Conservation (phyloP, 2,888 invertebrate genomes). For the Listrodromus nycthemerus region DNA sequence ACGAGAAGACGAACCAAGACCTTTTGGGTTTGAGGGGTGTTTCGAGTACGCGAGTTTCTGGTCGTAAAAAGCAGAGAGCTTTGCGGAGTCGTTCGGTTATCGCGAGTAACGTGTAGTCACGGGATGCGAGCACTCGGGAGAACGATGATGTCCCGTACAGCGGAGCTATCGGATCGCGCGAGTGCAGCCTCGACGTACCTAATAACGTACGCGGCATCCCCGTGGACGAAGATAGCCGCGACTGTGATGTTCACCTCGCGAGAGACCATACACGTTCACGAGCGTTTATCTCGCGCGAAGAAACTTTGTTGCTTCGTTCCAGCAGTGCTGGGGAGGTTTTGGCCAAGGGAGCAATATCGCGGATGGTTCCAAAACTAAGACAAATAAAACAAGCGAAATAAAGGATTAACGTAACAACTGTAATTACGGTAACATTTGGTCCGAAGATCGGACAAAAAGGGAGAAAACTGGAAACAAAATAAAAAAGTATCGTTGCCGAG, state of each 20-base stretch:
- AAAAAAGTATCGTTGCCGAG: too few species aligned
- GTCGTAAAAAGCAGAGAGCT: slow-evolving; percentile 44
- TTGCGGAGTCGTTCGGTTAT: slow-evolving; percentile 39
- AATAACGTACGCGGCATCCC: slow-evolving; percentile 40
- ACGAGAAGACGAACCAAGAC: background rate
- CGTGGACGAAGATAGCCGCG: slow-evolving; percentile 40
- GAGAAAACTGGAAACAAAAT: background rate
- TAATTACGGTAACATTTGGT: too few species aligned
- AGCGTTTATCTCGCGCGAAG: slow-evolving; percentile 18
- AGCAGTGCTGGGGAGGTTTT: background rate
- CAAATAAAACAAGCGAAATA: background rate
- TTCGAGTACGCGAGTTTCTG: slow-evolving; percentile 20
- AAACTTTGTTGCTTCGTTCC: slow-evolving; percentile 35
- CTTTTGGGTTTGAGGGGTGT: background rate
- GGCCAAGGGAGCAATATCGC: slow-evolving; percentile 5
- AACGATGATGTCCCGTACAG: slow-evolving; percentile 39
- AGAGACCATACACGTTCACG: background rate
- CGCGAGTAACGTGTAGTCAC: slow-evolving; percentile 26
- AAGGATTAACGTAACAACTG: background rate
- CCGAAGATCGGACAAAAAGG: background rate
- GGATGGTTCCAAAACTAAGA: background rate
- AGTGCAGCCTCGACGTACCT: slow-evolving; percentile 31
- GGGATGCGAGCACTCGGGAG: slow-evolving; percentile 43
- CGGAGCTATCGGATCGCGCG: slow-evolving; percentile 30
- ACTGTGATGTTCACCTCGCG: slow-evolving; percentile 2